These are phyloP conservation scores for Epizoanthus rinbou DNA, from an alignment of 92 coral and sea anemone species.

Conservation along the genomic window DNA sequence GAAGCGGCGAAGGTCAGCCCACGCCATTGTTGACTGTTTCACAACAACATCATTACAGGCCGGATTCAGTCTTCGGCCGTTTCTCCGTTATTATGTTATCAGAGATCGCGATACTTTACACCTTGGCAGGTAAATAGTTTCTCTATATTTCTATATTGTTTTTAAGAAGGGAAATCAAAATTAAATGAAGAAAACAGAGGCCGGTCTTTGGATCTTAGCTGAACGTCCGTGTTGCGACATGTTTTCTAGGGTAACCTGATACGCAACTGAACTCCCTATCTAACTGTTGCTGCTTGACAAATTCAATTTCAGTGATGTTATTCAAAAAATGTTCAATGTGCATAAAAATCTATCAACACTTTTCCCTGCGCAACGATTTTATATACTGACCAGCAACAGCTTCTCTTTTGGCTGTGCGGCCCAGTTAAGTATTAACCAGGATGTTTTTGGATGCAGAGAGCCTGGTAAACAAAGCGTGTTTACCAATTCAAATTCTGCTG, in stretches of 20 bases:
- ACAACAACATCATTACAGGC: constrained; percentile 3
- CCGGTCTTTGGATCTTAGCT: background rate
- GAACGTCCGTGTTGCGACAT: constrained; percentile 17
- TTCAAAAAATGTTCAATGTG: no score
- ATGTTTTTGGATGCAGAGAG: no score
- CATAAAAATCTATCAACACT: no score
- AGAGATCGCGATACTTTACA: background rate
- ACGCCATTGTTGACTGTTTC: constrained; percentile 23
- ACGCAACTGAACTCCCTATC: constrained; percentile 7
- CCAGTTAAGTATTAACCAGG: no score
- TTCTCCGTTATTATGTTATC: constrained; percentile 10
- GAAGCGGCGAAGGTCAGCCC: background rate
- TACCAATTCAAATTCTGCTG: no score
- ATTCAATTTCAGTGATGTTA: no score
- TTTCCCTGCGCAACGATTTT: no score
- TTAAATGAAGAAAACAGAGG: constrained; percentile 13
- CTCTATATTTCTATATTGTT: background rate
- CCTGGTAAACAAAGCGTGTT: no score
- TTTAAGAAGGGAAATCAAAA: background rate
- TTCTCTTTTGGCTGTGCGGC: no score
- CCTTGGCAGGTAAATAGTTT: constrained; percentile 9
- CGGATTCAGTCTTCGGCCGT: background rate
- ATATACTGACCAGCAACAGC: no score
- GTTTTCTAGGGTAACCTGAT: constrained; percentile 11
- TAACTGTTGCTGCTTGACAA: no score